A percentile compares a stretch with the other conserved stretches of the same genome.
Conservation (phyloP, 2,888 invertebrate genomes). For the Caenorhabditis macrosperma region DNA sequence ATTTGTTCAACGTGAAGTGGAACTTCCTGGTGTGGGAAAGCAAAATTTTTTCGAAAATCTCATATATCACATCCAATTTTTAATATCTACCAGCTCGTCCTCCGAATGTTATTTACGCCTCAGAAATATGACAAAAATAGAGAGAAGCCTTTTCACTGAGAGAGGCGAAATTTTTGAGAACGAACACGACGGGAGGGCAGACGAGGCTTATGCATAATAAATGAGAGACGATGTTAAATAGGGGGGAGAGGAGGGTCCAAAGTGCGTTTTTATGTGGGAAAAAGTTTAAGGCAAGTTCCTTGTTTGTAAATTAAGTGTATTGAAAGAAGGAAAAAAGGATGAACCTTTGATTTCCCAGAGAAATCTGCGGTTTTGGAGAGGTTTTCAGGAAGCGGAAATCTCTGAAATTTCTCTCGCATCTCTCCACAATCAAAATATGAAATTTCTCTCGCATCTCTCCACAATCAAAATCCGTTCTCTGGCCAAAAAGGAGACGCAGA, state of each 20-base stretch:
- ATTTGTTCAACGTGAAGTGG: too few species aligned
- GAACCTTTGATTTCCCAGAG: too few species aligned
- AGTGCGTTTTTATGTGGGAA: not conserved
- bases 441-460: not conserved
- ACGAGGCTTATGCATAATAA: slow-evolving; percentile 5
- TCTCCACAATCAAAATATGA: slow-evolving; percentile 33
- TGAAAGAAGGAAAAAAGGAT: not conserved
- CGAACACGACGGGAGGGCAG: not conserved
- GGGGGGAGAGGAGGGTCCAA: not conserved
- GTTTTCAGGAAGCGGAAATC: not conserved
- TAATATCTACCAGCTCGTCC: too few species aligned
- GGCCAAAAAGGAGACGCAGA: slow-evolving; percentile 4
- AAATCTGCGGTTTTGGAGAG: not conserved
- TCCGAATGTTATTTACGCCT: not conserved
- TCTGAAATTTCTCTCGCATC: not conserved
- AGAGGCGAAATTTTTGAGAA: not conserved
- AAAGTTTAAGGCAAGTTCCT: not conserved
- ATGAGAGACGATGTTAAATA: not conserved
- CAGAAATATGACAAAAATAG: not conserved
- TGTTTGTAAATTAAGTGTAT: not conserved
- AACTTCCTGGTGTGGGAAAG: too few species aligned
- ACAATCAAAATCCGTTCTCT: slow-evolving; percentile 45
- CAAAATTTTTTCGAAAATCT: too few species aligned
- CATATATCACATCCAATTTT: too few species aligned
- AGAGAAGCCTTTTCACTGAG: not conserved